Conservation (phyloP, 2,113 vertebrate species). For the Microcebus murinus region DNA sequence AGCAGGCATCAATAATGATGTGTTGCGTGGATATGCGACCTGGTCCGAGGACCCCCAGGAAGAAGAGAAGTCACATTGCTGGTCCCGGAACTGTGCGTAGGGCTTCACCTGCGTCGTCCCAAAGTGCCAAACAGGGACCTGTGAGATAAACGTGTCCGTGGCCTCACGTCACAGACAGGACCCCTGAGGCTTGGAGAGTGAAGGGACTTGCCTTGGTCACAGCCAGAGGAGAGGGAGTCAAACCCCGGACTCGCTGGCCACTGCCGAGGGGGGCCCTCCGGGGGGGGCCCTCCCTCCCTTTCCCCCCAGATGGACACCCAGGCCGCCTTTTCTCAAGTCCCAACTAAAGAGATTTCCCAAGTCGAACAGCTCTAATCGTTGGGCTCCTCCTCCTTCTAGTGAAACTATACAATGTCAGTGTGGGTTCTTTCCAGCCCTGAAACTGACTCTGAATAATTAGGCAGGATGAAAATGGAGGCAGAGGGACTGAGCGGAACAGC, state of each 20-base stretch:
- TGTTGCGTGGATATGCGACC: fast-evolving
- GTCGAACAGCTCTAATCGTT: fast-evolving
- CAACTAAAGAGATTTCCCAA: background rate
- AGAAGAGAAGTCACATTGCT: background rate
- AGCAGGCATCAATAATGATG: fast-evolving
- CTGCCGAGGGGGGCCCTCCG: background rate
- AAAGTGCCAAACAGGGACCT: background rate
- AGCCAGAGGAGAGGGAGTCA: background rate
- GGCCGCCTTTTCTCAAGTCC: background rate
- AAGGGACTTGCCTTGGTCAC: background rate
- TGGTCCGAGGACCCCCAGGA: fast-evolving
- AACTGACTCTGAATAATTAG: background rate
- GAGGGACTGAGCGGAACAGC: background rate
- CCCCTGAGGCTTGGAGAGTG: background rate
- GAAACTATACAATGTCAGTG: background rate
- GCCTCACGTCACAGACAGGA: background rate
- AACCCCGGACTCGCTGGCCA: background rate
- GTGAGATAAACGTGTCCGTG: background rate
- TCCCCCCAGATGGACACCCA: background rate
- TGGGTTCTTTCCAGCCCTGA: background rate
- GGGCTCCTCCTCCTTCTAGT: background rate
- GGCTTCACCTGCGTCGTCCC: background rate
- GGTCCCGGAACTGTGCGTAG: background rate
- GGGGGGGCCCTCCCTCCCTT: background rate
- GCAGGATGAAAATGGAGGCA: background rate